Conservation (phyloP, 2,113 vertebrate species). For the Halcyon malimbica region DNA sequence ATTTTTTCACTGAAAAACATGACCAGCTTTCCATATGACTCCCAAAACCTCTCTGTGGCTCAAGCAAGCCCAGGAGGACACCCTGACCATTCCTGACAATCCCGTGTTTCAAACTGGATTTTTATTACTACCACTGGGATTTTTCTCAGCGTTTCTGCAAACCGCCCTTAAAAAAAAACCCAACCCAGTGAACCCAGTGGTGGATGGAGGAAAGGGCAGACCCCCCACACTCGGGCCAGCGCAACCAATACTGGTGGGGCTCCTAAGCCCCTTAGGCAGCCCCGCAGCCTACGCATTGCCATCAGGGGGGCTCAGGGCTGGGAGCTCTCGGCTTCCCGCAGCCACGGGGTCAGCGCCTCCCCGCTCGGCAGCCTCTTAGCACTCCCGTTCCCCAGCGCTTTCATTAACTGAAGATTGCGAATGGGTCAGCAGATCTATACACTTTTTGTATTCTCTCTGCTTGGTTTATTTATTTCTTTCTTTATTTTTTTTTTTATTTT, state of each 20-base stretch:
- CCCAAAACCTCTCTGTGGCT: not conserved
- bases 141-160: not conserved
- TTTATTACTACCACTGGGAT: accelerated
- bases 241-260: not conserved
- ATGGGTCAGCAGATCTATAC: constrained; percentile 54
- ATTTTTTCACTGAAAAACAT: not conserved
- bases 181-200: accelerated
- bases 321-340: not conserved
- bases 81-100: accelerated
- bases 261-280: not conserved
- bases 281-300: not conserved
- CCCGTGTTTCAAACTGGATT: accelerated
- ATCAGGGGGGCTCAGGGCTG: not conserved
- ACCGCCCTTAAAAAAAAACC: not conserved
- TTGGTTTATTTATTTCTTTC: constrained; percentile 36
- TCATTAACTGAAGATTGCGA: constrained; percentile 53
- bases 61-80: accelerated
- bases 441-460: constrained; percentile 1
- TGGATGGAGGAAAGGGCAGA: not conserved
- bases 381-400: not conserved
- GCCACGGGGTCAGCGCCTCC: not conserved
- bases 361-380: not conserved
- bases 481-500: not conserved
- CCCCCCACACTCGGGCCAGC: not conserved
- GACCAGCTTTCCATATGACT: accelerated